Evolutionary conservation across 2,113 vertebrate genomes (phyloP).

Genomic region (Pipra filicauda): DNA sequence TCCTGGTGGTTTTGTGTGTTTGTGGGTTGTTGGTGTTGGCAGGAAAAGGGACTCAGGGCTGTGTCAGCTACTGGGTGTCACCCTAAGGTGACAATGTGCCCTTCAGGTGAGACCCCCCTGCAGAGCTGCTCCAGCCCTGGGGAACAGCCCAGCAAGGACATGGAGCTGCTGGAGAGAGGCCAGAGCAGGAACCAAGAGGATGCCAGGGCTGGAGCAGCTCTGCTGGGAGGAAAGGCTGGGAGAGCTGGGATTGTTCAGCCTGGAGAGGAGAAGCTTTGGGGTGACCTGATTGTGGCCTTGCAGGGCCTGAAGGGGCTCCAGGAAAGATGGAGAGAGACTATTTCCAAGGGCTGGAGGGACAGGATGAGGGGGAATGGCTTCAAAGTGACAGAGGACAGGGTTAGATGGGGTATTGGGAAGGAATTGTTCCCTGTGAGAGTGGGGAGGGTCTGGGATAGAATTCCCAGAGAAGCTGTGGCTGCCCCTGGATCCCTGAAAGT

Average conservation of each 20-base stretch:
- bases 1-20: neutral
- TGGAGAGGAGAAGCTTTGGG: neutral
- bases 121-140: neutral
- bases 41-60: neutral
- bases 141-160: neutral
- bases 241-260: neutral
- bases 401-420: neutral
- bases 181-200: neutral
- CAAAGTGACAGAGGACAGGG: neutral
- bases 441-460: neutral
- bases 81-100: neutral
- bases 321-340: neutral
- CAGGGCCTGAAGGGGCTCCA: neutral
- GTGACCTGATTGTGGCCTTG: neutral
- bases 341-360: neutral
- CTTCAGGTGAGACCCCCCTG: neutral
- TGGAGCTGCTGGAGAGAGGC: neutral
- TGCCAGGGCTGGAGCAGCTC: neutral
- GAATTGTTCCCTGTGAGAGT: neutral
- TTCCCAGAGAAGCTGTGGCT: neutral
- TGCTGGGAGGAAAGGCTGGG: neutral
- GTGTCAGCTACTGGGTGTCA: neutral
- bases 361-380: neutral
- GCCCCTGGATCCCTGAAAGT: neutral
- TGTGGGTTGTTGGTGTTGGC: neutral